Conservation (phyloP, 2,888 invertebrate species). For the Eumerus sabulonum region DNA sequence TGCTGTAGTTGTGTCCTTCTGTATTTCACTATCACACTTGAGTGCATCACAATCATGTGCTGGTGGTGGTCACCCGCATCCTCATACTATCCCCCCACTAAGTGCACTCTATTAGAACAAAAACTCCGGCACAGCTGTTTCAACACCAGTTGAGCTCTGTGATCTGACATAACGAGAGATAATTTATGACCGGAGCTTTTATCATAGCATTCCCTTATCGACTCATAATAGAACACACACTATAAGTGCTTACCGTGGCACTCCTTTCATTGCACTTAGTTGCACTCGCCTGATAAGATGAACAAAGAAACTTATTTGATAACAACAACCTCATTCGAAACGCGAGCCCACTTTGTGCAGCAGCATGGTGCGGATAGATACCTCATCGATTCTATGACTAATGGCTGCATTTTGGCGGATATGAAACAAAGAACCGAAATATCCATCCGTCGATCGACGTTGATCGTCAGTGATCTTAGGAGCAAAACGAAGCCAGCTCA, state of each 20-base stretch:
- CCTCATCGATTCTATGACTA: constrained; percentile 6
- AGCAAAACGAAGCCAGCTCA: constrained; percentile 54
- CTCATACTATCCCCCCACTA: too few relatives aligned
- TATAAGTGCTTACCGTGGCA: constrained; percentile 12
- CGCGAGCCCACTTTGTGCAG: constrained; percentile 7
- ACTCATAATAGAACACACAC: background rate
- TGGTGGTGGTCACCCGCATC: constrained; percentile 53
- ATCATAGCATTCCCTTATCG: constrained; percentile 52
- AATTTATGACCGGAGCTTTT: constrained; percentile 35
- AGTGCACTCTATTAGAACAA: too few relatives aligned
- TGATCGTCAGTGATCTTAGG: too few relatives aligned
- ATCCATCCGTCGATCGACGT: background rate
- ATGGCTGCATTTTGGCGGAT: background rate
- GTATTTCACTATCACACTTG: constrained; percentile 22
- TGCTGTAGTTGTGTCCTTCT: constrained; percentile 32
- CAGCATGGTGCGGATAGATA: background rate
- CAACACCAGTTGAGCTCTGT: constrained; percentile 16
- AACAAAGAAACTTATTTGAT: background rate
- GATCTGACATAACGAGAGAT: constrained; percentile 16
- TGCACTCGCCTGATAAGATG: constrained; percentile 48
- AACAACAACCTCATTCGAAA: constrained; percentile 16
- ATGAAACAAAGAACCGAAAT: background rate
- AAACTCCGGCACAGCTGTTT: constrained; percentile 33
- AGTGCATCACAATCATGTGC: constrained; percentile 8
- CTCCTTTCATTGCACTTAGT: constrained; percentile 51